These are phyloP conservation scores for Sicus ferrugineus DNA, from an alignment of 2,888 invertebrate genomes.

Conservation along the genomic window DNA sequence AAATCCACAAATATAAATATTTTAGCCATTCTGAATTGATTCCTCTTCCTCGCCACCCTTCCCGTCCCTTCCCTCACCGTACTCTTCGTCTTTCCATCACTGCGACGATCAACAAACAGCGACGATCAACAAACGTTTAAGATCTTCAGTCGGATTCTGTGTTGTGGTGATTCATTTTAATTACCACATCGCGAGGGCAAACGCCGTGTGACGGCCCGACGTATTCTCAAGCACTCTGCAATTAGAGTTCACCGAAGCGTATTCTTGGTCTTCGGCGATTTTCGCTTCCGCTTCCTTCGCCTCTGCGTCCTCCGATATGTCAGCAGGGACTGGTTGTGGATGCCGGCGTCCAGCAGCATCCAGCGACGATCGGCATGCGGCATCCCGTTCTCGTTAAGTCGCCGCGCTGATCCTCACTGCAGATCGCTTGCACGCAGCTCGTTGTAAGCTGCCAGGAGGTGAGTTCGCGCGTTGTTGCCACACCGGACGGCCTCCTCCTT, in stretches of 20 bases:
- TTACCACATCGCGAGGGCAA: not conserved
- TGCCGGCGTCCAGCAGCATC: not conserved
- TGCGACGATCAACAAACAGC: too few relatives aligned
- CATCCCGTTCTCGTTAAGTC: slow-evolving; percentile 17
- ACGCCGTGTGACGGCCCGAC: slow-evolving; percentile 4
- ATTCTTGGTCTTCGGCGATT: slow-evolving; percentile 33
- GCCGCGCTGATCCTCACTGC: slow-evolving; percentile 23
- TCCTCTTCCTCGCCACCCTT: not conserved
- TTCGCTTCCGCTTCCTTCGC: not conserved
- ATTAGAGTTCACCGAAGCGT: slow-evolving; percentile 57
- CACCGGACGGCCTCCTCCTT: too few relatives aligned
- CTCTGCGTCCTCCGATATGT: not conserved
- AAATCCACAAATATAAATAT: not conserved
- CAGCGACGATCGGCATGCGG: slow-evolving; percentile 3
- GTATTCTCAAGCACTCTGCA: slow-evolving; percentile 42
- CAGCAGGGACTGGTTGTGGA: not conserved
- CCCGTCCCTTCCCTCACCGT: not conserved
- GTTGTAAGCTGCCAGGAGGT: not conserved
- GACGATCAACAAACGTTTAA: not conserved
- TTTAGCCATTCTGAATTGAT: not conserved
- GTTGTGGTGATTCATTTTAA: slow-evolving; percentile 22
- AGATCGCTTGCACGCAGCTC: slow-evolving; percentile 29
- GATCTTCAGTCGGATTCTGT: not conserved
- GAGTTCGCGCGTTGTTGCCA: too few relatives aligned
- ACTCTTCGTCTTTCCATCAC: too few relatives aligned